Base-by-base conservation (phyloP, 2,797 vertebrate species). In the Saxicola maurus region DNA sequence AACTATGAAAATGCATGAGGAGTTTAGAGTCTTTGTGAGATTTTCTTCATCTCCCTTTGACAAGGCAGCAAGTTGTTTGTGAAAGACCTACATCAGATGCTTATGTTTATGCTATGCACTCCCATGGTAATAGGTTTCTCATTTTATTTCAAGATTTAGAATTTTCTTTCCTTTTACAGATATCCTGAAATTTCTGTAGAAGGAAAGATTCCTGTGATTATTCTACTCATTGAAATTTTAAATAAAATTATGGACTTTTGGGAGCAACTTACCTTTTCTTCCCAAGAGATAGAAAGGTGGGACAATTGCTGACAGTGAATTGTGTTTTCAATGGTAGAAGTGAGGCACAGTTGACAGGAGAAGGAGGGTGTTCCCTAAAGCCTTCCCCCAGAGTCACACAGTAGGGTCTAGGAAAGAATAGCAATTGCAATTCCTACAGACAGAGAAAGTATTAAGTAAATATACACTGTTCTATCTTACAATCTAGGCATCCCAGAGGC, bases 1-100 rank as follows among this genome's bases (percentile, higher is more conserved):
- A 84, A 89, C 49, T 82, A 94, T 94, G 91, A 94, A 96, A 95
- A 95, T 95, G 84, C 71, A 94, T 95, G 89, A 93, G 89, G 74
- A 87, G 42, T 67, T 94, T 75, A 82, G 75, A 86, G 30, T 55
- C 69, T 94, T 94, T 91, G 87, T 82, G 61, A 93, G 82, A 78
- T 93, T 92, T 91, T 75, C 74, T 92, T 95, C 64, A 83, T 92
- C 85, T 96, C 35, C n/a, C 23, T 91, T 91, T 93, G 84, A 95
- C 86, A 94, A 82, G 82, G 72, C 17, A 67, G 62, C 68, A 95
- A 89, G 74, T 65, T 86, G 65, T 67, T 91, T 86, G n/a, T 73
- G 75, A 90, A 87, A 91, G 74, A 77, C 59, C 62, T 92, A 67
- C 69, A 88, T 90, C 76, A 68, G 72, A 83, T 92, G 40, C 53